Percentiles rank a stretch among this genome's conserved stretches.
Conservation (phyloP, 2,888 invertebrate species). For the Heliconius ethilla region DNA sequence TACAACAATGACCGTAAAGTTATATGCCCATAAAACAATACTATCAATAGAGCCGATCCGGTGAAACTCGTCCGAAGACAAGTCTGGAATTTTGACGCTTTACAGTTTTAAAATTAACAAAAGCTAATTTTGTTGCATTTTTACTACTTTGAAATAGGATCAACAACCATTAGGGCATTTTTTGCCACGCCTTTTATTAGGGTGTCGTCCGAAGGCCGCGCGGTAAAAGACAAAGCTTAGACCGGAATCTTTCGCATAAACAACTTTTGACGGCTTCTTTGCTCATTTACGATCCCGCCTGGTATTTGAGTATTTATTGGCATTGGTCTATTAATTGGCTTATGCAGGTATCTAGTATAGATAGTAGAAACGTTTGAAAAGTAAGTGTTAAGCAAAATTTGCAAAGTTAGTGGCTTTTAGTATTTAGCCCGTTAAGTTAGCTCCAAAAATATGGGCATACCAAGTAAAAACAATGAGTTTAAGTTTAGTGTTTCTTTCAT, state of each 20-base stretch:
- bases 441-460: too few species aligned
- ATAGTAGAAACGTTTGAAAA: background rate
- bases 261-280: slow-evolving; percentile 77
- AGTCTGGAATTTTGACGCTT: slow-evolving; percentile 61
- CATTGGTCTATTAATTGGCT: slow-evolving; percentile 12
- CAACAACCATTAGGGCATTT: slow-evolving; percentile 75
- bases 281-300: slow-evolving; percentile 60
- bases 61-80: slow-evolving; percentile 56
- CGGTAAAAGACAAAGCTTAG: slow-evolving; percentile 77
- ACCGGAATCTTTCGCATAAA: slow-evolving; percentile 77
- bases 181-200: slow-evolving; percentile 81
- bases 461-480: too few species aligned
- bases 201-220: slow-evolving; percentile 79
- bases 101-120: slow-evolving; percentile 73
- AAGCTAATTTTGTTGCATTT: slow-evolving; percentile 81
- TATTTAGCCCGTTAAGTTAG: too few species aligned
- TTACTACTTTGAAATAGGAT: slow-evolving; percentile 80
- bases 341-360: background rate
- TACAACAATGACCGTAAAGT: slow-evolving; percentile 57
- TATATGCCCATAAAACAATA: slow-evolving; percentile 71
- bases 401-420: too few species aligned
- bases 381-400: too few species aligned
- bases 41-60: slow-evolving; percentile 56
- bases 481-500: too few species aligned
- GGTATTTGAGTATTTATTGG: slow-evolving; percentile 27